These are phyloP conservation scores for Plestiodon gilberti DNA, from an alignment of 2,113 vertebrate genomes.

Conservation along the genomic window DNA sequence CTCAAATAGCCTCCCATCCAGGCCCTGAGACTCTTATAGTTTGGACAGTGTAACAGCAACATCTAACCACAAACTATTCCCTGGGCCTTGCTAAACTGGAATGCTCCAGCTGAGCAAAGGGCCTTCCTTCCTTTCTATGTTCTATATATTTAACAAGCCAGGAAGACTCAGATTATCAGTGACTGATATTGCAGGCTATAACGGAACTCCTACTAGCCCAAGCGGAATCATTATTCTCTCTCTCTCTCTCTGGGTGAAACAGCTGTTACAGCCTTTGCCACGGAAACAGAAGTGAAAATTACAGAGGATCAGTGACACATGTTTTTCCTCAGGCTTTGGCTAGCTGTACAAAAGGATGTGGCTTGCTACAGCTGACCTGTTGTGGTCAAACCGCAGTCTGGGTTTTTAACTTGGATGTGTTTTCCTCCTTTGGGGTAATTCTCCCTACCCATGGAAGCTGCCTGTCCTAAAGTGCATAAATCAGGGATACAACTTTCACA, in stretches of 20 bases:
- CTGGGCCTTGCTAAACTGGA: conserved; percentile 18
- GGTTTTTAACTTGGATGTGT: conserved; percentile 59
- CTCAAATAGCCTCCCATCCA: too few species aligned
- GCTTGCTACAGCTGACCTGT: conserved; percentile 54
- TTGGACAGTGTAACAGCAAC: too few species aligned
- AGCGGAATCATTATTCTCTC: conserved; percentile 21
- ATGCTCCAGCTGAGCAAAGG: conserved; percentile 38
- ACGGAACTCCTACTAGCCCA: conserved; percentile 28
- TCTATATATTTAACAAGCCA: background rate
- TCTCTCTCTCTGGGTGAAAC: conserved; percentile 33
- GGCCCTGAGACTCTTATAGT: too few species aligned
- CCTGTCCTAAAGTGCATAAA: conserved; percentile 63
- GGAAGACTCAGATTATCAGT: conserved; percentile 20
- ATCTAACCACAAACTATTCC: too few species aligned
- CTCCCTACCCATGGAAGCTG: conserved; percentile 62
- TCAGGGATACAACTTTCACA: conserved; percentile 49
- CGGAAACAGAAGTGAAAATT: conserved; percentile 54
- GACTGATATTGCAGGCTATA: background rate
- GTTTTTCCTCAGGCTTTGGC: conserved; percentile 54
- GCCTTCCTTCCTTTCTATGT: conserved; percentile 45
- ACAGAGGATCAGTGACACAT: conserved; percentile 41
- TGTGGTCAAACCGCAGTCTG: conserved; percentile 66
- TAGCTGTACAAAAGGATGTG: conserved; percentile 64
- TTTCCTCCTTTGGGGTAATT: conserved; percentile 62
- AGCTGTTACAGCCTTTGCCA: background rate